A percentile compares a stretch with the other conserved stretches of the same genome.
These are phyloP conservation scores for Polyommatus icarus DNA, from an alignment of 2,888 invertebrate genomes.

Conservation along the genomic window DNA sequence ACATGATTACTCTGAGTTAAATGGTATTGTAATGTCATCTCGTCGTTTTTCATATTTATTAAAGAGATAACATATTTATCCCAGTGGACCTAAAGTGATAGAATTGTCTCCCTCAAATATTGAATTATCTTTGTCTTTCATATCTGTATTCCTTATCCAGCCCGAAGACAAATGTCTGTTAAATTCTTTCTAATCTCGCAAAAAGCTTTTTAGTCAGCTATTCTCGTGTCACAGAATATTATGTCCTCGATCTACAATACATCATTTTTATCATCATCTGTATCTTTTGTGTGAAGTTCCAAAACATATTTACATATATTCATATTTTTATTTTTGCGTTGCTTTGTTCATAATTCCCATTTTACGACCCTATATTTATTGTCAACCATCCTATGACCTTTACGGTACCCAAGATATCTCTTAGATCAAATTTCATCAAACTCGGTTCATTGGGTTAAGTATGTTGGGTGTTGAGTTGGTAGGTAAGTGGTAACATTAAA, in stretches of 20 bases:
- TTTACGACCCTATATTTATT: not conserved
- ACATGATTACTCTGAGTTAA: too few species aligned
- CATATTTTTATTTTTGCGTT: not conserved
- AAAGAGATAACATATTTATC: too few species aligned
- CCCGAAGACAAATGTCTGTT: not conserved
- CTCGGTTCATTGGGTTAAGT: too few species aligned
- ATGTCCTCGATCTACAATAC: constrained; percentile 2
- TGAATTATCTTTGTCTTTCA: not conserved
- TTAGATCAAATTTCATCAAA: too few species aligned
- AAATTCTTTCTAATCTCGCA: constrained; percentile 1
- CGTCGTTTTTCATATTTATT: too few species aligned
- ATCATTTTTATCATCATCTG: not conserved
- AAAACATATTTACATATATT: constrained; percentile 6
- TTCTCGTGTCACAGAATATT: constrained; percentile 6
- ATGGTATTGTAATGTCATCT: too few species aligned
- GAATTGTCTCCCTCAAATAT: not conserved
- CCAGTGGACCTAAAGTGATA: not conserved
- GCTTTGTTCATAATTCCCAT: not conserved
- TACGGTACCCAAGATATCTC: too few species aligned
- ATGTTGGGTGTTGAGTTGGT: too few species aligned
- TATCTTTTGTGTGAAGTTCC: not conserved
- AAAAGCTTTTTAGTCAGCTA: constrained; percentile 13
- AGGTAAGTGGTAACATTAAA: too few species aligned
- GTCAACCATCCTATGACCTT: not conserved
- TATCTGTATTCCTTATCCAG: not conserved